Evolutionary conservation across 1,140 invertebrate species (phyloP), one percentile per base, ranked within the genome.

Genomic region (Heliconius congener): DNA sequence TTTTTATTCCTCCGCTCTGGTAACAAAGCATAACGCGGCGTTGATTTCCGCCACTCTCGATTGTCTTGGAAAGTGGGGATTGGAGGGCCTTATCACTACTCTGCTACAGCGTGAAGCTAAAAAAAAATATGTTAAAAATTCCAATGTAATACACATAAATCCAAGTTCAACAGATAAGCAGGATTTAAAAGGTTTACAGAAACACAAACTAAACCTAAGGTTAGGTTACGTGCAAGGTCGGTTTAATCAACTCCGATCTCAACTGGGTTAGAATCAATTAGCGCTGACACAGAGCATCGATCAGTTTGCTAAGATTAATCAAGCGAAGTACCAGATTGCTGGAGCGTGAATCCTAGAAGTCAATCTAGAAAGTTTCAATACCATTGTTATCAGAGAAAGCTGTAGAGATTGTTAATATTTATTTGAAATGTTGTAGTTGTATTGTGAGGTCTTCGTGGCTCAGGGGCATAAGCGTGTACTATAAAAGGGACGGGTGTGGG

Each of bases 131-230:
- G 6, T 37, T 37, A 37, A 37, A 37, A 6, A 37, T 8, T 55
- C 19, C 5, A 11, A 46, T 46, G 42, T 46, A 46, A 13, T 13
- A 13, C 1, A 4, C 42, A 55, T 0, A 23, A 57, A 23, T 23
- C n/a, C n/a, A 57, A 2, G 8, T 8, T 66, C 27, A 27, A 66
- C n/a, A 66, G n/a, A 30, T 66, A 66, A 66, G 60, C 23, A 66
- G 23, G 13, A 66, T 66, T 6, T 66, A 66, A 66, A 13, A 66
- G 23, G 60, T 27, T 30, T 70, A 78, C 71, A 77, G 79, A 27
- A 55, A 80, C 74, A 71, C 50, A 76, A 80, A 76, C 74, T 76
- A 76, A 80, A 80, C 76, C 23, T 80, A 80, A 76, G 79, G 50
- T 76, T 30, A 80, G 50, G 78, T 80, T 76, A 72, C 74, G 78